Evolutionary conservation across 2,113 vertebrate species (phyloP).

Genomic region (Chionodraco myersi): DNA sequence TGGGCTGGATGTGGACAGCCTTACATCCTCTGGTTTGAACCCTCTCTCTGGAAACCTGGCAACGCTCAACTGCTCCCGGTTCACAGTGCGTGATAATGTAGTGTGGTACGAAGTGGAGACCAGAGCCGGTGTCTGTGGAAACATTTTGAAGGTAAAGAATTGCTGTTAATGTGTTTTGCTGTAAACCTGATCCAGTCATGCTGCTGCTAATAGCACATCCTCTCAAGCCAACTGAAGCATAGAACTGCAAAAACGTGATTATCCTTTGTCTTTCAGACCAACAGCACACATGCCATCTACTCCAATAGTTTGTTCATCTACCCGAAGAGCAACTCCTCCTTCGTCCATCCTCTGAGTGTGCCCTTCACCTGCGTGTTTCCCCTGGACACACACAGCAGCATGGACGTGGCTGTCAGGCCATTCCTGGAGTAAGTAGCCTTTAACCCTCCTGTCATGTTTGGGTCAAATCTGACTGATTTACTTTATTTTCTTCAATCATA

Average conservation of each 20-base stretch:
- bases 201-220: neutral
- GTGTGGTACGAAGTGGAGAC: slow-evolving; percentile 71
- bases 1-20: slow-evolving; percentile 27
- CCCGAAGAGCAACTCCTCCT: slow-evolving; percentile 22
- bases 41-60: slow-evolving; percentile 68
- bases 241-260: neutral
- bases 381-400: slow-evolving; percentile 47
- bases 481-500: no score
- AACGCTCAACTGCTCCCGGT: slow-evolving; percentile 43
- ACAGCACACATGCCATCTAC: slow-evolving; percentile 72
- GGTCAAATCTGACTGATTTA: no score
- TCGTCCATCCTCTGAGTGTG: slow-evolving; percentile 41
- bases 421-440: slow-evolving; percentile 55
- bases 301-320: slow-evolving; percentile 76
- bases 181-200: neutral
- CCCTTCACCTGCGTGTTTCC: slow-evolving; percentile 75
- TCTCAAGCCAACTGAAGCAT: neutral
- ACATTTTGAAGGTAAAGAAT: slow-evolving; percentile 63
- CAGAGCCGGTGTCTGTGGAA: slow-evolving; percentile 65
- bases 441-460: neutral
- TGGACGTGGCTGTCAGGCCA: slow-evolving; percentile 58
- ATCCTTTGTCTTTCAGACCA: slow-evolving; percentile 65
- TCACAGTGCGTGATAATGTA: neutral
- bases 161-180: neutral
- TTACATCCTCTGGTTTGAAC: slow-evolving; percentile 44